These are phyloP conservation scores for Spheniscus mendiculus DNA, from an alignment of 2,113 vertebrate species.

Conservation along the genomic window DNA sequence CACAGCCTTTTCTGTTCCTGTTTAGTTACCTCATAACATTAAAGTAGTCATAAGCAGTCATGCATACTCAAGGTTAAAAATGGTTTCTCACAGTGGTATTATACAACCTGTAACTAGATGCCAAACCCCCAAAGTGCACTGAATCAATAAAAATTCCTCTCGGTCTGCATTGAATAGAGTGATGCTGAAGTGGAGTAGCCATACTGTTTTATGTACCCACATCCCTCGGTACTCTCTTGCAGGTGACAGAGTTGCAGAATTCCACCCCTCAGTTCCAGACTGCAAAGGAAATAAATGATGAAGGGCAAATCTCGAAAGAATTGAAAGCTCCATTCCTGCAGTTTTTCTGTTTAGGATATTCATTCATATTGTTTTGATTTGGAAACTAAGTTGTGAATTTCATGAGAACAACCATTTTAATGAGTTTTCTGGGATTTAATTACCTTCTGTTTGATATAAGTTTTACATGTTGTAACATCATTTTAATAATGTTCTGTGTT, in stretches of 20 bases:
- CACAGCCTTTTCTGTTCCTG: neutral
- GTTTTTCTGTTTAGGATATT: neutral
- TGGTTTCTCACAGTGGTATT: slow-evolving; percentile 2
- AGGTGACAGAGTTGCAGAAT: neutral
- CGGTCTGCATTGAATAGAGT: neutral
- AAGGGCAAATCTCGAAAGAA: neutral
- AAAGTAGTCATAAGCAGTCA: neutral
- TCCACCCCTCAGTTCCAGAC: neutral
- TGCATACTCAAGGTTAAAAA: slow-evolving; percentile 11
- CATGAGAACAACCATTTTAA: neutral
- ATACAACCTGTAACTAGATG: slow-evolving; percentile 28
- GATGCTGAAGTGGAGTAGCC: neutral
- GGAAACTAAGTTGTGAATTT: neutral
- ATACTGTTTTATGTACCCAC: neutral
- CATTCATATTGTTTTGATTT: neutral
- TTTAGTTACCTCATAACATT: slow-evolving; percentile 11
- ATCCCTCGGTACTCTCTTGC: neutral
- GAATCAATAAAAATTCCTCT: slow-evolving; percentile 52
- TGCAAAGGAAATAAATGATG: slow-evolving; percentile 11
- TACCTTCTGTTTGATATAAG: neutral
- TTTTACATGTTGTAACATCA: neutral
- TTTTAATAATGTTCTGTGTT: slow-evolving; percentile 13
- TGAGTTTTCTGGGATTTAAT: slow-evolving; percentile 15
- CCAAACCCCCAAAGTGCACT: slow-evolving; percentile 23
- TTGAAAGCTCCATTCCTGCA: neutral